phyloP scores from a whole-genome alignment of 2,888 invertebrate species.

The Chloromyia formosa region DNA sequence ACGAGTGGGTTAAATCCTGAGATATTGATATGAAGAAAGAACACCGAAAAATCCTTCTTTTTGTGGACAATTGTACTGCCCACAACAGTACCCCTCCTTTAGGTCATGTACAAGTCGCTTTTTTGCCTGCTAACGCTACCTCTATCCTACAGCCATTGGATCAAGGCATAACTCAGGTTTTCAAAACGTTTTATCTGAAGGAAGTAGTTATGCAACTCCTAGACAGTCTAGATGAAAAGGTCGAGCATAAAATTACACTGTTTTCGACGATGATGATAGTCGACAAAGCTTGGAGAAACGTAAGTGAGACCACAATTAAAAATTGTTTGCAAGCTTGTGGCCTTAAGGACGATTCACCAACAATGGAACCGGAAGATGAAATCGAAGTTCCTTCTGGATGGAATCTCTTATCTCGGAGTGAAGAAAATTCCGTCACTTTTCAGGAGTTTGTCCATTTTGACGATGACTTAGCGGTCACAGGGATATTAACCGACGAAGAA shows the following conservation, averaged over 20 bases:
- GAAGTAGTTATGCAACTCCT: conserved; percentile 1
- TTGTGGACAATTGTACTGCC: background rate
- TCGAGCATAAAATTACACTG: background rate
- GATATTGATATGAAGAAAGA: background rate
- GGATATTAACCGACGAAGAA: background rate
- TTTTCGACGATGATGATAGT: conserved; percentile 3
- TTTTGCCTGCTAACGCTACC: background rate
- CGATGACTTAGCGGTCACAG: background rate
- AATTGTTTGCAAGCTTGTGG: background rate
- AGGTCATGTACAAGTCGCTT: background rate
- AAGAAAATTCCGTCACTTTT: background rate
- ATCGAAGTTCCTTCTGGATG: background rate
- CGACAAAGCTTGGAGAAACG: conserved; percentile 3
- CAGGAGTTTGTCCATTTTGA: conserved; percentile 2
- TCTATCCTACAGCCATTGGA: background rate
- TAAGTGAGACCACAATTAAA: background rate
- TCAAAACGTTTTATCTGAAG: background rate
- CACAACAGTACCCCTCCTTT: background rate
- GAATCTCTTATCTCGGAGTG: background rate
- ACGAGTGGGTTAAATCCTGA: background rate
- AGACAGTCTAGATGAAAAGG: background rate
- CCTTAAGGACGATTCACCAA: background rate
- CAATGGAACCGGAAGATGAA: background rate
- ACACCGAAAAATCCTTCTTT: background rate
- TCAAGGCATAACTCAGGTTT: background rate